These are phyloP conservation scores for Herpailurus yagouaroundi DNA, from an alignment of 2,113 vertebrate species.

Conservation along the genomic window DNA sequence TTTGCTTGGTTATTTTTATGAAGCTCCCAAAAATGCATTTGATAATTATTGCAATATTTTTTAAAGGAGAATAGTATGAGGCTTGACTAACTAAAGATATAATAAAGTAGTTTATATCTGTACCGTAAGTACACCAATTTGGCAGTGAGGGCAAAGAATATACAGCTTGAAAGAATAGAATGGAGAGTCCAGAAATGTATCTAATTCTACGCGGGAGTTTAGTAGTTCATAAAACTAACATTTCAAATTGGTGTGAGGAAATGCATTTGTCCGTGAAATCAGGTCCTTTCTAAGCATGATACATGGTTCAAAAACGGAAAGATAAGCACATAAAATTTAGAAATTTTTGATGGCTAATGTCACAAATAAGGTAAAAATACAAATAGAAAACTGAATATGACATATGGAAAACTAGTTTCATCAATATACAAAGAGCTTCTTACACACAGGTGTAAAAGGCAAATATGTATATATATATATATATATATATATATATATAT, in stretches of 20 bases:
- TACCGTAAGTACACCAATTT: background rate
- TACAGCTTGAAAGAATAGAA: background rate
- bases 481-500: no score
- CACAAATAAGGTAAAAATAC: conserved; percentile 56
- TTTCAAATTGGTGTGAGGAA: background rate
- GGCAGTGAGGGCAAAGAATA: background rate
- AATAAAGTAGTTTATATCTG: background rate
- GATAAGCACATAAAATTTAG: conserved; percentile 57
- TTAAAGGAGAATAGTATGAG: background rate
- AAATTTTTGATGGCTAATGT: conserved; percentile 56
- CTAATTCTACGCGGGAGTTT: background rate
- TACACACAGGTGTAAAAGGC: background rate
- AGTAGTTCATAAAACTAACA: background rate
- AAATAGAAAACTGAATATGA: conserved; percentile 44
- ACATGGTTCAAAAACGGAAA: background rate
- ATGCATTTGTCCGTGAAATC: conserved; percentile 26
- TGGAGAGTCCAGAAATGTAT: background rate
- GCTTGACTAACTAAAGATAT: background rate
- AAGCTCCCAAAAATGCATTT: background rate
- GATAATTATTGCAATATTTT: background rate
- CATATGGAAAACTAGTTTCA: conserved; percentile 63
- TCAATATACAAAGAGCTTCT: conserved; percentile 38
- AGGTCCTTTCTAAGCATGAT: background rate
- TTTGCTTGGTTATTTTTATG: background rate
- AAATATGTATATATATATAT: background rate